Base-by-base conservation (phyloP, 35 echinoderm and acorn worm genomes). In the Lytechinus variegatus region DNA sequence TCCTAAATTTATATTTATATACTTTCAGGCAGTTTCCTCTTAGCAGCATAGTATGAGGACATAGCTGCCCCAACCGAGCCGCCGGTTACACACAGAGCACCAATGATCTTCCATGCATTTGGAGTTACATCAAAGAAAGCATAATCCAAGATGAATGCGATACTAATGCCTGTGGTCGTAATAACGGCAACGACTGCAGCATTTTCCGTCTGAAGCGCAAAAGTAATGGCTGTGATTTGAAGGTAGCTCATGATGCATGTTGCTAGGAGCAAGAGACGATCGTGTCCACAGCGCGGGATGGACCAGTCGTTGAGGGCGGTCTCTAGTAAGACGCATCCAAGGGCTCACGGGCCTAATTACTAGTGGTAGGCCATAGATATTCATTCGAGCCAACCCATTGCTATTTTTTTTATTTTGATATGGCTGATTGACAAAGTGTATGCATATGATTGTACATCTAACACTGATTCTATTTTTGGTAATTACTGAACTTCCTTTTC, bases 101-200 rank as follows among this genome's bases (percentile, higher is more conserved):
- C 88, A 54, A 90, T 90, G 88, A 29, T 21, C 9, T 44, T 90
- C 29, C 33, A 21, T 1, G 14, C 5, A 29, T 90, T 90, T 90
- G 88, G 88, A 12, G 52, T 90, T 12, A 90, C 88, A 16, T 33
- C 10, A 12, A 90, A 90, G n/a, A 90, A 52, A 5, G 88, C 88
- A 21, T 13, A 52, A 28, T 90, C 88, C 29, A 90, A 4, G 29
- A 90, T 10, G 24, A 90, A 90, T 9, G 52, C 52, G 88, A 90
- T 8, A 54, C 33, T 52, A 0, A 90, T 44, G 4, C 52, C 88
- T 12, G 88, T 90, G 29, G 88, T 54, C 9, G 28, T 19, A 28
- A 89, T 89, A 29, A 89, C 87, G 87, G 87, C 87, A 27, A 89
- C 87, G 7, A 53, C 28, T 4, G 87, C 87, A 89, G 87, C 87